Evolutionary conservation across 1,140 invertebrate genomes (phyloP).

Genomic region (Brachionus asplanchnoidis): DNA sequence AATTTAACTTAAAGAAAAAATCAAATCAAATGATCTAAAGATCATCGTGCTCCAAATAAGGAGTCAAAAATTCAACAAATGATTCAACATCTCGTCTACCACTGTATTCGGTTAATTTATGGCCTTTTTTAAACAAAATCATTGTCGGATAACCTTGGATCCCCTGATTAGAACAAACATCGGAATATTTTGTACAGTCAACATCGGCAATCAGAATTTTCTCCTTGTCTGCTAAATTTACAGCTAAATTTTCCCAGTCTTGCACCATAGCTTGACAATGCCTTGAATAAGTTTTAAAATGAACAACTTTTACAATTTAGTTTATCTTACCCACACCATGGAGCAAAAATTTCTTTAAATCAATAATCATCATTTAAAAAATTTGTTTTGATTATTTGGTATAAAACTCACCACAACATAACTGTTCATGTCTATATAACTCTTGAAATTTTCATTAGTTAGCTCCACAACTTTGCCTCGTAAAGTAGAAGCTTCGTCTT

Average conservation of each 20-base stretch:
- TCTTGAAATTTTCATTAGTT: background rate
- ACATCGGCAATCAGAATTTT: background rate
- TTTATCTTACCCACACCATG: slow-evolving; percentile 17
- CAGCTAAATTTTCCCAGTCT: slow-evolving; percentile 19
- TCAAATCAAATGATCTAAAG: background rate
- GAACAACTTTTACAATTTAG: background rate
- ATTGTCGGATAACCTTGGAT: slow-evolving; percentile 7
- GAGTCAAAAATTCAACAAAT: slow-evolving; percentile 1
- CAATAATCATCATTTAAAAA: background rate
- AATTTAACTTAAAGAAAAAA: background rate
- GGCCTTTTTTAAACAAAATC: background rate
- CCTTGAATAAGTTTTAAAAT: background rate
- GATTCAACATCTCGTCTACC: background rate
- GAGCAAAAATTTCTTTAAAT: slow-evolving; percentile 31
- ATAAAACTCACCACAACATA: background rate
- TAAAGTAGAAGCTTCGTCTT: background rate
- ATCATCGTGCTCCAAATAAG: slow-evolving; percentile 30
- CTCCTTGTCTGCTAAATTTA: background rate
- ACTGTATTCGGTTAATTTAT: background rate
- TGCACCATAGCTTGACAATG: slow-evolving; percentile 8
- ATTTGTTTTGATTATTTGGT: background rate
- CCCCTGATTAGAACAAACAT: background rate
- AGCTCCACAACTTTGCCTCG: background rate
- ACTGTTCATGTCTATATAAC: background rate
- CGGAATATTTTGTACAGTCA: slow-evolving; percentile 9